Percentiles rank a stretch among this genome's conserved stretches.
phyloP scores from a whole-genome alignment of 2,113 vertebrate genomes.

The Tonatia bakeri region DNA sequence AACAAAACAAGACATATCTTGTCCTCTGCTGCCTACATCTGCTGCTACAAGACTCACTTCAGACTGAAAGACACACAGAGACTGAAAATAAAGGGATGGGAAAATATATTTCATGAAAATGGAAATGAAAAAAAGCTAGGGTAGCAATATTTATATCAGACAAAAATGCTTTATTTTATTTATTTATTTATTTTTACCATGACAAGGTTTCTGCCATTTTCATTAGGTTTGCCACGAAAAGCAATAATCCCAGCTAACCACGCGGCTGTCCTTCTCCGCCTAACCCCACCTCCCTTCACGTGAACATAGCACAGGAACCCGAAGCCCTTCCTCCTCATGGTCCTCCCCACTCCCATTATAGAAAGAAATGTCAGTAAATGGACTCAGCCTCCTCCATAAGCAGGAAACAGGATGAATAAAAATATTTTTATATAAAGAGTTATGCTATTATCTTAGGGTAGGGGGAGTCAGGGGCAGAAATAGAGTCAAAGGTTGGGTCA shows the following conservation, averaged over 20 bases:
- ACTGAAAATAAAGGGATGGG: too few species aligned
- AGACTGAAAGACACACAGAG: too few species aligned
- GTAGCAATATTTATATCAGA: too few species aligned
- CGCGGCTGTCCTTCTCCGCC: constrained; percentile 16
- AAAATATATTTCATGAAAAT: too few species aligned
- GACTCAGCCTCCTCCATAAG: constrained; percentile 39
- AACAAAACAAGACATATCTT: too few species aligned
- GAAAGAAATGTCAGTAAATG: constrained; percentile 29
- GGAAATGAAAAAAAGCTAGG: too few species aligned
- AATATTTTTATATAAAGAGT: constrained; percentile 39
- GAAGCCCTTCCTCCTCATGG: neutral
- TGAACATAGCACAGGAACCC: neutral
- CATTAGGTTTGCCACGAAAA: constrained; percentile 62
- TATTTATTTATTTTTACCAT: neutral
- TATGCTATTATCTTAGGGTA: constrained; percentile 28
- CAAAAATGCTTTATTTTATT: too few species aligned
- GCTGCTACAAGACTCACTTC: too few species aligned
- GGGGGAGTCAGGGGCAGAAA: neutral
- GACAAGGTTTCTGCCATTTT: constrained; percentile 53
- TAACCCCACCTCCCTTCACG: neutral
- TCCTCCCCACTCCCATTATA: neutral
- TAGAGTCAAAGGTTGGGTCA: neutral
- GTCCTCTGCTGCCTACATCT: too few species aligned
- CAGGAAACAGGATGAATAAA: constrained; percentile 55
- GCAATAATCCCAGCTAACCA: constrained; percentile 41